These are phyloP conservation scores for Gopherus flavomarginatus DNA, from an alignment of 2,113 vertebrate genomes.

Conservation along the genomic window DNA sequence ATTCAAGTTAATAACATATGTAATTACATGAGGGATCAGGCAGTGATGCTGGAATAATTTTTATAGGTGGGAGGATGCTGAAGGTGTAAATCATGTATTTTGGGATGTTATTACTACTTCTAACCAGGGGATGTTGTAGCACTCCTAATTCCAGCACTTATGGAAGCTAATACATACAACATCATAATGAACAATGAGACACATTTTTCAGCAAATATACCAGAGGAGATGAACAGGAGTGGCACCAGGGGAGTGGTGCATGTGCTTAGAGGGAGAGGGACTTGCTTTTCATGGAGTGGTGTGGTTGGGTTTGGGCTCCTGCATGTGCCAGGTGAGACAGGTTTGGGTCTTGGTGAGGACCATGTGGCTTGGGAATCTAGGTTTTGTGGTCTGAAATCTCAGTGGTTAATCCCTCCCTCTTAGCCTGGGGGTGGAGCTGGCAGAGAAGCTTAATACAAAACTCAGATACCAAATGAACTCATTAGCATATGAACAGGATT, in stretches of 20 bases:
- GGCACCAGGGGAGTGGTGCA: too few relatives aligned
- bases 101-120: too few relatives aligned
- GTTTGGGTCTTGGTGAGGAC: not conserved
- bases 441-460: too few relatives aligned
- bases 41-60: not conserved
- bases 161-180: not conserved
- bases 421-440: too few relatives aligned
- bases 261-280: too few relatives aligned
- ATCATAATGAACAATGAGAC: not conserved
- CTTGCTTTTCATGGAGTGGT: too few relatives aligned
- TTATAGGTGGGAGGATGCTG: not conserved
- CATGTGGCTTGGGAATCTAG: not conserved
- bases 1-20: not conserved
- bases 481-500: too few relatives aligned
- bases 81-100: too few relatives aligned
- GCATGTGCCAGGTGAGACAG: not conserved
- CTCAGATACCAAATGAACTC: too few relatives aligned
- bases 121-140: too few relatives aligned
- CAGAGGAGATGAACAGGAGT: not conserved
- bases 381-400: not conserved
- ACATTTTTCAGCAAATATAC: not conserved
- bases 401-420: not conserved
- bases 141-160: too few relatives aligned
- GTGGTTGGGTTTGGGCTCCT: too few relatives aligned
- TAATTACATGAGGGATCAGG: not conserved